Base-by-base conservation (phyloP, 1,140 invertebrate species). In the Camponotus floridanus region DNA sequence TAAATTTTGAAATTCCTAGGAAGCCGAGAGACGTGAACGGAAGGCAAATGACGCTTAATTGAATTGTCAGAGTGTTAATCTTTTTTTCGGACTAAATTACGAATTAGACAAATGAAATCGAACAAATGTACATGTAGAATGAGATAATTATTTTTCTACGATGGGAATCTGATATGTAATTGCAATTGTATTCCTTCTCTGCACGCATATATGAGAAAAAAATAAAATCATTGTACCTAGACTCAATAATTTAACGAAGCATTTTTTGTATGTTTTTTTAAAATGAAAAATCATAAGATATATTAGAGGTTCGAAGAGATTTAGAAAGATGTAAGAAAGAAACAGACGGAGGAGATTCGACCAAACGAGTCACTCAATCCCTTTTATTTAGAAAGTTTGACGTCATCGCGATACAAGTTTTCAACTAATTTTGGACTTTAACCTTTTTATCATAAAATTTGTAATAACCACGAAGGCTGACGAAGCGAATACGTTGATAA, bases 391-490 rank as follows among this genome's bases (percentile, higher is more conserved):
- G 57, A 61, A 78, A 68, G 48, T 70, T 48, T 42, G 62, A 39
- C 3, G 26, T 31, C 33, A 2, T 8, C 3, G 15, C 9, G 8
- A 26, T 57, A 51, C 42, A 85, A 86, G 83, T 76, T 83, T 11
- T 31, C 13, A 51, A 86, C 87, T 89, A 89, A 90, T 90, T 86
- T 87, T 42, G n/a, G 42, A 26, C 9, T 59, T 62, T 45, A 65
- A 42, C 57, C 26, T 89, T 89, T 89, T 90, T 89, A 89, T 57
- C 62, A 57, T 73, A 76, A 73, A 67, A 42, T 85, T 80, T 48
- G 65, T 67, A 74, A 87, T 87, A 89, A 87, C 55, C 4, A 36
- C 26, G 21, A 33, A 33, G 55, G 70, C 11, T 57, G 45, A 71
- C 42, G 83, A 57, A 87, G 51, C 36, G 36, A 61, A 68, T 36